Conservation (phyloP, 2,113 vertebrate species). For the Gila orcuttii region DNA sequence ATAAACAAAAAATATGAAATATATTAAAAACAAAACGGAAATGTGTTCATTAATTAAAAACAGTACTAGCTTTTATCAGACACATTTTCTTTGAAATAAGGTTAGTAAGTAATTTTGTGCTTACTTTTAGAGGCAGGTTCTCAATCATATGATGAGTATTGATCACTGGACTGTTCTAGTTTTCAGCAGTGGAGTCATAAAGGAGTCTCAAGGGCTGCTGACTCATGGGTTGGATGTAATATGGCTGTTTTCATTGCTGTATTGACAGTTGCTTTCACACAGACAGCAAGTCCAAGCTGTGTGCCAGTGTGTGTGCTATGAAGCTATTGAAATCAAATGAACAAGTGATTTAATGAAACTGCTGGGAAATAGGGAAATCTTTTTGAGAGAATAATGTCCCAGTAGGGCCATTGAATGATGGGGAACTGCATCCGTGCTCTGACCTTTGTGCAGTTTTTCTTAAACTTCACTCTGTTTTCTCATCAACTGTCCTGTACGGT, state of each 20-base stretch:
- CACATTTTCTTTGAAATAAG: not conserved
- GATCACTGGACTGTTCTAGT: not conserved
- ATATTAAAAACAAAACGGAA: not conserved
- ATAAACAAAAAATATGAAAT: too few species aligned
- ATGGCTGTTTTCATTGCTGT: conserved; percentile 36
- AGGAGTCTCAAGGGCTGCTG: conserved; percentile 2
- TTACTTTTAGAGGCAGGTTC: not conserved
- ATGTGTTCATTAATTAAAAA: not conserved
- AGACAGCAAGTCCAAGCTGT: not conserved
- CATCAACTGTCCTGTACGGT: conserved; percentile 5
- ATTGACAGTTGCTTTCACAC: conserved; percentile 34
- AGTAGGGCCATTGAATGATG: not conserved
- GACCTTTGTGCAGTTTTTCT: not conserved
- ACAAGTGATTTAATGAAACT: conserved; percentile 22
- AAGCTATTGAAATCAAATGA: not conserved
- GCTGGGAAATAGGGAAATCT: not conserved
- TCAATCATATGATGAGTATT: conserved; percentile 1
- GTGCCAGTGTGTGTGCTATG: not conserved
- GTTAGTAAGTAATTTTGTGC: not conserved
- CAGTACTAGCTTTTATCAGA: not conserved
- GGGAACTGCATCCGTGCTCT: not conserved
- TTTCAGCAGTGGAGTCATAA: not conserved
- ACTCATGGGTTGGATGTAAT: conserved; percentile 26
- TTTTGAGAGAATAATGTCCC: not conserved
- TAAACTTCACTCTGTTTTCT: not conserved